phyloP scores from a whole-genome alignment of 2,797 vertebrate genomes.

The Poecilia picta region DNA sequence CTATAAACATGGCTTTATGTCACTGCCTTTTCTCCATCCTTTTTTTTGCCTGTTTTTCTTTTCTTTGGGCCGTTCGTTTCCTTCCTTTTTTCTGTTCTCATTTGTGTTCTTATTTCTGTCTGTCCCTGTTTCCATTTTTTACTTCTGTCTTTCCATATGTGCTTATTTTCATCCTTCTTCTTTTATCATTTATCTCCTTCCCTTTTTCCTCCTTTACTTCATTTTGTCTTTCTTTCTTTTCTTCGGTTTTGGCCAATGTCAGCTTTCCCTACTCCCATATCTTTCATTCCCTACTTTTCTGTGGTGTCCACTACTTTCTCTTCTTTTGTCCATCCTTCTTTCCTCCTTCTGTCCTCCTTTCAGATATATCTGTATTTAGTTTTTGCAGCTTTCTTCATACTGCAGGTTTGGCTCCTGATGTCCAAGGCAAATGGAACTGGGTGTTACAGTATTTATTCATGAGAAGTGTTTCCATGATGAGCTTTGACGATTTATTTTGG shows the following conservation, averaged over 20 bases:
- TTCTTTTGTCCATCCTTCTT: too few species aligned
- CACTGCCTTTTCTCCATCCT: background rate
- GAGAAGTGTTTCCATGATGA: background rate
- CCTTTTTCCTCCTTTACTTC: background rate
- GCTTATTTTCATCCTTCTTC: background rate
- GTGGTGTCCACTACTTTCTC: background rate
- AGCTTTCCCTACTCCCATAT: background rate
- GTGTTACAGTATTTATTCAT: background rate
- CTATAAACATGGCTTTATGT: conserved; percentile 1
- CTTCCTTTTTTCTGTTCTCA: background rate
- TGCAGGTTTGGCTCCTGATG: background rate
- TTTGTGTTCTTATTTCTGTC: background rate
- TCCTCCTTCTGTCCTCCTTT: background rate
- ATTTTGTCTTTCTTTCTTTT: background rate
- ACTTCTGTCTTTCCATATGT: background rate
- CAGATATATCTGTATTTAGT: background rate
- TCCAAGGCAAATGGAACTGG: background rate
- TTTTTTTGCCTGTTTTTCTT: background rate
- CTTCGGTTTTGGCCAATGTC: background rate
- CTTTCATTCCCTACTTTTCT: background rate
- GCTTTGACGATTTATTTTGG: background rate
- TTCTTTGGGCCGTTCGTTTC: background rate
- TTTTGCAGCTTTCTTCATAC: background rate
- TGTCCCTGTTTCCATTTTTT: background rate
- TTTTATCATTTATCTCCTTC: background rate